phyloP scores from a whole-genome alignment of 1,140 invertebrate genomes.

The Tyrophagus putrescentiae region DNA sequence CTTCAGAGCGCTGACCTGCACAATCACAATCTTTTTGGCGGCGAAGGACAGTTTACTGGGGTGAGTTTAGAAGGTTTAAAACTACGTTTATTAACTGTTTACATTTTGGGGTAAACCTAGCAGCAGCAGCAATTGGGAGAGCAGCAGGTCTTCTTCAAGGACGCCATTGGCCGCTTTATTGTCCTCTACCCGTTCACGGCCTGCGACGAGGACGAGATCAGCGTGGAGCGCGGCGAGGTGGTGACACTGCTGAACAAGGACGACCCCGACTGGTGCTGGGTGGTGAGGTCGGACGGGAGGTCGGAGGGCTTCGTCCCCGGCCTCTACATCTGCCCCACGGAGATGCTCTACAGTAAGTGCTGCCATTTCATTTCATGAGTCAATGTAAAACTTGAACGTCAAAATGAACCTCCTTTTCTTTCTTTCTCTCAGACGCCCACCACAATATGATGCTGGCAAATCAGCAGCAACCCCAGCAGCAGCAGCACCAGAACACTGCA shows the following conservation, averaged over 20 bases:
- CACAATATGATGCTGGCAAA: too few relatives aligned
- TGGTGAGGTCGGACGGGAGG: constrained; percentile 70
- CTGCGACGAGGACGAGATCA: constrained; percentile 82
- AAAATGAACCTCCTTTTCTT: too few relatives aligned
- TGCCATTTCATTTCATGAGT: not conserved
- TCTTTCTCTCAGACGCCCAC: too few relatives aligned
- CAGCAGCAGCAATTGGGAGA: constrained; percentile 36
- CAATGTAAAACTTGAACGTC: too few relatives aligned
- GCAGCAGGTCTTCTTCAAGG: constrained; percentile 73
- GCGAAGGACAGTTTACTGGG: too few relatives aligned
- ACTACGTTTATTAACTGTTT: not conserved
- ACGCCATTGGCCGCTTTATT: constrained; percentile 78
- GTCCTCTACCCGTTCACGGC: constrained; percentile 84
- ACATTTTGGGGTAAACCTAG: not conserved
- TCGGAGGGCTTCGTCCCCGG: constrained; percentile 89
- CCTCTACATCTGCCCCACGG: constrained; percentile 79
- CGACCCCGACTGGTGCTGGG: constrained; percentile 91
- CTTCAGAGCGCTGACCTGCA: too few relatives aligned
- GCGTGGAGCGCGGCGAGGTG: constrained; percentile 79
- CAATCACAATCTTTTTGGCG: too few relatives aligned
- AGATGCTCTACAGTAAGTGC: constrained; percentile 43
- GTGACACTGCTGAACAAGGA: constrained; percentile 83
- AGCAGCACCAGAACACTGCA: too few relatives aligned
- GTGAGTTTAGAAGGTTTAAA: too few relatives aligned
- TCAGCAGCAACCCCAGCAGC: too few relatives aligned